phyloP scores from a whole-genome alignment of 2,113 vertebrate species.

The Zapus hudsonius region DNA sequence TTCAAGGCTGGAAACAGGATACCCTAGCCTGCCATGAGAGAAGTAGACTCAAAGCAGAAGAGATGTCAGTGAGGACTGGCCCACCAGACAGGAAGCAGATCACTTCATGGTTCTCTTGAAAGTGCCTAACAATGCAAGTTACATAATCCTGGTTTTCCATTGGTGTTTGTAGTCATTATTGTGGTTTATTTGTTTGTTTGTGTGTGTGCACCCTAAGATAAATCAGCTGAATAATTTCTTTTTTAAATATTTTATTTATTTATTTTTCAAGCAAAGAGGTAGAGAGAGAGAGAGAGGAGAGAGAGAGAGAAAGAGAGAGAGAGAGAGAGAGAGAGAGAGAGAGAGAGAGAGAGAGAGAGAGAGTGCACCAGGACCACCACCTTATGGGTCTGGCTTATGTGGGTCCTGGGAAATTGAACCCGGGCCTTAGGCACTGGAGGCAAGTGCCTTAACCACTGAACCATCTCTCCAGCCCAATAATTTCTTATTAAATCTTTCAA shows the following conservation, averaged over 20 bases:
- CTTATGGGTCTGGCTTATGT: too few species aligned
- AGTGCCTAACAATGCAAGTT: not conserved
- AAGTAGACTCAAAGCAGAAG: not conserved
- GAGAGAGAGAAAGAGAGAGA: too few species aligned
- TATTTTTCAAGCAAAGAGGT: too few species aligned
- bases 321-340: too few species aligned
- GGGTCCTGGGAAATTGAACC: too few species aligned
- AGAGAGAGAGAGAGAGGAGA: too few species aligned
- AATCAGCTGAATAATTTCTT: not conserved
- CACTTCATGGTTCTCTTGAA: not conserved
- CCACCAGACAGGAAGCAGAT: not conserved
- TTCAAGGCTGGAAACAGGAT: not conserved
- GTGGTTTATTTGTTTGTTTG: not conserved
- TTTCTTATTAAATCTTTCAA: slow-evolving; percentile 36
- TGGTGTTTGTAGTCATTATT: not conserved
- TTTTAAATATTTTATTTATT: too few species aligned
- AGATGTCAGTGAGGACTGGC: not conserved
- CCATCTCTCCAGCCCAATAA: not conserved
- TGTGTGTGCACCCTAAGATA: too few species aligned
- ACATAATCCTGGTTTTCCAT: not conserved
- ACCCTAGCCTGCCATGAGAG: not conserved
- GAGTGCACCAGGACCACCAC: too few species aligned
- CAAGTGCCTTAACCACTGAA: too few species aligned
- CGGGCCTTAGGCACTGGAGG: too few species aligned
- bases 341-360: too few species aligned